These are phyloP conservation scores for Tethya wilhelma DNA, from an alignment of 37 sponge, comb jelly and placozoan genomes.

Conservation along the genomic window DNA sequence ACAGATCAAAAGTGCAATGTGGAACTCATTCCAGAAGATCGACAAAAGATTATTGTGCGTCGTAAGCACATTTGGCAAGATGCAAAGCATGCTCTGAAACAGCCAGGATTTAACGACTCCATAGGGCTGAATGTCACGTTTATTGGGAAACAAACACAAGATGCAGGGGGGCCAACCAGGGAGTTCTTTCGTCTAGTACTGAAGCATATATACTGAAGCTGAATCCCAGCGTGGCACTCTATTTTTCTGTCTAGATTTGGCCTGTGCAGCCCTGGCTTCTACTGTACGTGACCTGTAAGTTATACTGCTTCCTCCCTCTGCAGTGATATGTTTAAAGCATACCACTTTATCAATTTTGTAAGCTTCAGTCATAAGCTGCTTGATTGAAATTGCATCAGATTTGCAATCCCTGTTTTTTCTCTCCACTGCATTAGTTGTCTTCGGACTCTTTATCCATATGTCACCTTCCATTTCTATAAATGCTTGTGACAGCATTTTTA, in stretches of 20 bases:
- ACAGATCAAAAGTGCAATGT: background rate
- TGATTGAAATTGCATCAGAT: background rate
- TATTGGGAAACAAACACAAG: background rate
- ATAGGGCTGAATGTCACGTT: background rate
- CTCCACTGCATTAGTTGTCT: constrained; percentile 31
- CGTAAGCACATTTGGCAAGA: background rate
- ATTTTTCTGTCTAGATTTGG: background rate
- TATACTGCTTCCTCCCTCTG: constrained; percentile 3
- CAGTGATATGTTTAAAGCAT: constrained; percentile 10
- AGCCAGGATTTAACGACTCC: background rate
- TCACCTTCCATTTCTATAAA: background rate
- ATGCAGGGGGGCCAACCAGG: background rate
- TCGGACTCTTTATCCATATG: background rate
- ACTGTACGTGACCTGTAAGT: background rate
- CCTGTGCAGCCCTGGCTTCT: background rate
- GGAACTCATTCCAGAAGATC: background rate
- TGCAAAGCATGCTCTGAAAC: background rate
- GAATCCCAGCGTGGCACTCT: background rate
- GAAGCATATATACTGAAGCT: too few relatives aligned
- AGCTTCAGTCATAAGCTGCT: background rate
- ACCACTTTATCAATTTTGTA: constrained; percentile 6
- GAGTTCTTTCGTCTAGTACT: background rate
- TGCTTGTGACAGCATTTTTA: constrained; percentile 7
- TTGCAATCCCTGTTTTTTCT: constrained; percentile 1
- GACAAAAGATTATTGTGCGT: background rate